Conservation (phyloP, 92 coral and sea anemone genomes). For the Epizoanthus illoricatus region DNA sequence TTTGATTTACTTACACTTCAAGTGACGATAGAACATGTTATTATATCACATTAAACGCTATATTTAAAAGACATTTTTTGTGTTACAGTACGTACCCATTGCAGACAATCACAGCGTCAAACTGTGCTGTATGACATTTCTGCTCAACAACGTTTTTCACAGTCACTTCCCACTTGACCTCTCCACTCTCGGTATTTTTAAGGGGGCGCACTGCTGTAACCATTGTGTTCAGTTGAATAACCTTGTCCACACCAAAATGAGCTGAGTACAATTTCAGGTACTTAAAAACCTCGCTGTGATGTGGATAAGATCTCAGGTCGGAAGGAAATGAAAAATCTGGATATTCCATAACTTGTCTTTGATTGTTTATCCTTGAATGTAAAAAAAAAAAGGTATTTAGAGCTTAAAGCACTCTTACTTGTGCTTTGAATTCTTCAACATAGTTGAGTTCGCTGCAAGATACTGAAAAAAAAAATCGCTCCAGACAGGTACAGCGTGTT, state of each 20-base stretch:
- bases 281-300: conserved; percentile 53
- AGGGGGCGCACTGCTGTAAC: conserved; percentile 63
- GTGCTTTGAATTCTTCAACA: too few species aligned
- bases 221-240: conserved; percentile 61
- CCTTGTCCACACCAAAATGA: conserved; percentile 56
- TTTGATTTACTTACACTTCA: too few species aligned
- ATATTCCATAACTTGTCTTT: conserved; percentile 74
- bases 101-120: conserved; percentile 81
- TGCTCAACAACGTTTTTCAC: conserved; percentile 45
- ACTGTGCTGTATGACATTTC: conserved; percentile 34
- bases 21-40: too few species aligned
- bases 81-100: conserved; percentile 66
- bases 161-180: conserved; percentile 71
- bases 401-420: too few species aligned
- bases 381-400: too few species aligned
- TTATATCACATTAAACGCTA: too few species aligned
- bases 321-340: conserved; percentile 80
- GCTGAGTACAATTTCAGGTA: conserved; percentile 72
- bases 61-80: too few species aligned
- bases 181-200: conserved; percentile 14
- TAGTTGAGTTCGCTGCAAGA: too few species aligned
- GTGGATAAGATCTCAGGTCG: conserved; percentile 52
- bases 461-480: too few species aligned
- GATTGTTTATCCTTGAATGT: conserved; percentile 64
- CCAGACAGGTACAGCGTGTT: too few species aligned